Percentiles rank a stretch among this genome's conserved stretches.
These are phyloP conservation scores for Piscicola geometra DNA, from an alignment of 2,888 invertebrate genomes.

Conservation along the genomic window DNA sequence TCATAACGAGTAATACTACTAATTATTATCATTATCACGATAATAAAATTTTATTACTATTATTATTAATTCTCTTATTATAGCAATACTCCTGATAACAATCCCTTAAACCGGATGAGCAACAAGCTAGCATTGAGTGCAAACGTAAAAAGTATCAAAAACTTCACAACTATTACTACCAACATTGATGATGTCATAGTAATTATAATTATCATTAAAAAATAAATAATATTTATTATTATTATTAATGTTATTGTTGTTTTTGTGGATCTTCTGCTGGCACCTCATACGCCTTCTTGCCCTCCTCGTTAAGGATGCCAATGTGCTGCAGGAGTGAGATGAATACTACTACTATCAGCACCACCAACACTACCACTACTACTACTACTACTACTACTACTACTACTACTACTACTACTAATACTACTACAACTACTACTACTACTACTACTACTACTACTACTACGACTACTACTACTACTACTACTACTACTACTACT, in stretches of 20 bases:
- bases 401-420: too few species aligned
- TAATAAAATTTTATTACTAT: neutral
- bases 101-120: too few species aligned
- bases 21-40: neutral
- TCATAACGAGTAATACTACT: too few species aligned
- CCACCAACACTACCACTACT: neutral
- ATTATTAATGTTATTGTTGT: too few species aligned
- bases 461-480: neutral
- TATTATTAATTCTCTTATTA: too few species aligned
- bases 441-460: too few species aligned
- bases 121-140: too few species aligned
- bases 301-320: neutral
- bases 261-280: neutral
- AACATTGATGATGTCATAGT: neutral
- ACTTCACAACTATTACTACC: too few species aligned
- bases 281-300: neutral
- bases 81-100: neutral
- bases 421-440: too few species aligned
- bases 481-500: neutral
- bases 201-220: neutral
- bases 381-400: neutral
- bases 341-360: neutral
- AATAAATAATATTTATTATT: neutral
- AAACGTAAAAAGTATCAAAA: too few species aligned
- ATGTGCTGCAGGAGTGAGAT: neutral